A percentile compares a stretch with the other conserved stretches of the same genome.
Evolutionary conservation across 2,888 invertebrate genomes (phyloP).

Genomic region (Boloria selene): DNA sequence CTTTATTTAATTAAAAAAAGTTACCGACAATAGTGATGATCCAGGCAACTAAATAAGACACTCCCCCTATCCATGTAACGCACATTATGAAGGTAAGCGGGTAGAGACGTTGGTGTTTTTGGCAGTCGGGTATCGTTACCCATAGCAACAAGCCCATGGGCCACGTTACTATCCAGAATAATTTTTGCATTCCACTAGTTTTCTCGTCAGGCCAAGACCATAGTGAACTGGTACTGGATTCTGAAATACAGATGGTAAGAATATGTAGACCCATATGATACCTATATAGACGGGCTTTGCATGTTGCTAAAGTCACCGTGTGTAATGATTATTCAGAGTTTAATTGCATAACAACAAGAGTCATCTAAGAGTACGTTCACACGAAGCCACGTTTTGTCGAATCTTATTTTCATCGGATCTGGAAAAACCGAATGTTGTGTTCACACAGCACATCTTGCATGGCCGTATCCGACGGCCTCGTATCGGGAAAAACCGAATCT

Average conservation of each 20-base stretch:
- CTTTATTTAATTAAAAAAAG: conserved; percentile 4
- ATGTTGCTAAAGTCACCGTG: no score
- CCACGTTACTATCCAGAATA: conserved; percentile 86
- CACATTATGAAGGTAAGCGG: conserved; percentile 90
- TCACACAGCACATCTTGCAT: no score
- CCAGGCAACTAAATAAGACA: conserved; percentile 94
- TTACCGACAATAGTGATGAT: conserved; percentile 90
- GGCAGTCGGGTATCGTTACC: conserved; percentile 90
- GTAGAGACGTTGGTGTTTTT: conserved; percentile 82
- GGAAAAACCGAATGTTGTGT: no score
- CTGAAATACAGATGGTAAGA: conserved; percentile 44
- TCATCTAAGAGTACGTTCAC: no score
- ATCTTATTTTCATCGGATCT: no score
- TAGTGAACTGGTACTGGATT: conserved; percentile 56
- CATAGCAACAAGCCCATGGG: conserved; percentile 88
- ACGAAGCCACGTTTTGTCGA: no score
- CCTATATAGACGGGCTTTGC: no score
- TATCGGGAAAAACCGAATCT: no score
- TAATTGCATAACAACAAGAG: no score
- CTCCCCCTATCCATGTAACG: conserved; percentile 89
- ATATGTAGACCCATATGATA: no score
- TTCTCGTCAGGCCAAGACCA: conserved; percentile 83
- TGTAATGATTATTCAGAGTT: no score
- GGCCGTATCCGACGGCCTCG: no score
- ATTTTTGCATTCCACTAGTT: conserved; percentile 62